Conservation (phyloP, 23 tunicate genomes). For the Oikopleura dioica region DNA sequence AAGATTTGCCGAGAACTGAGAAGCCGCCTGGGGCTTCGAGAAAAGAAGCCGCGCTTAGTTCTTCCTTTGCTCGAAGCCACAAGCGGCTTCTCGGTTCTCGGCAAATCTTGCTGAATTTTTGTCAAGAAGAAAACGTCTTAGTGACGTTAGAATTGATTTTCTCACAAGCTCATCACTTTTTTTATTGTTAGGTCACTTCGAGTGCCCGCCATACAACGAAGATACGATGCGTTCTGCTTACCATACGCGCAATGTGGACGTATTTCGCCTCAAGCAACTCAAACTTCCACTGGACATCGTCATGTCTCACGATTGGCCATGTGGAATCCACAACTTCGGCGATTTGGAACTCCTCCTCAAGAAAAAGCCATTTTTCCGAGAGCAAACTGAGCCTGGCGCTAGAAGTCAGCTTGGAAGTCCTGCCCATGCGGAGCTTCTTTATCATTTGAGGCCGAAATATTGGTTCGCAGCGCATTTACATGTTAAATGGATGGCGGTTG, state of each 20-base stretch:
- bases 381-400: conserved; percentile 14
- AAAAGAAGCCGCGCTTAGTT: background rate
- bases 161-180: no score
- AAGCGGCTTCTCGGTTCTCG: background rate
- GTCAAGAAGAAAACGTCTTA: no score
- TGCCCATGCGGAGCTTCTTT: conserved; percentile 37
- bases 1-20: background rate
- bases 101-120: no score
- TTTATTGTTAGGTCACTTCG: background rate
- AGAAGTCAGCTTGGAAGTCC: conserved; percentile 16
- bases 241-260: conserved; percentile 20
- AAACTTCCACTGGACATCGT: conserved; percentile 57
- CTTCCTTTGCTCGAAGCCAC: background rate
- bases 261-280: conserved; percentile 38
- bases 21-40: background rate
- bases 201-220: conserved; percentile 50
- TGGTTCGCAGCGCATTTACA: conserved; percentile 96
- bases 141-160: no score
- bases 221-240: conserved; percentile 62
- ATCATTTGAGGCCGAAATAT: conserved; percentile 30
- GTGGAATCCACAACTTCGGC: conserved; percentile 44
- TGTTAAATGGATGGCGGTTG: conserved; percentile 47
- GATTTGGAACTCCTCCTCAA: conserved; percentile 26
- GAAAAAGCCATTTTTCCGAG: conserved; percentile 37
- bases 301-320: conserved; percentile 99